Conservation (phyloP, 2,113 vertebrate genomes). For the Gadus chalcogrammus region DNA sequence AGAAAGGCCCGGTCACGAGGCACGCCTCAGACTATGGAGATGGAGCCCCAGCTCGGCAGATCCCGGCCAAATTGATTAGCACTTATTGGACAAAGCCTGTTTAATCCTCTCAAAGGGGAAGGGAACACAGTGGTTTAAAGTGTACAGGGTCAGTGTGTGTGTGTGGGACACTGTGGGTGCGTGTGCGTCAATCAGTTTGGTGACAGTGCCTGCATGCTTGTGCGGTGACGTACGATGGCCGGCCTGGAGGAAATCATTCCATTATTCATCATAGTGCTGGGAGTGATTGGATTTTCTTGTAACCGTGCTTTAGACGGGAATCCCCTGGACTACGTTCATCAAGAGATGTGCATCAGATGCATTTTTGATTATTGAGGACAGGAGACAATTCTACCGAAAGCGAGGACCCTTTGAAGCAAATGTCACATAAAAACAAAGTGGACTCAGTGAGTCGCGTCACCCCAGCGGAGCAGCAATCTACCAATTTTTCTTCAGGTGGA, state of each 20-base stretch:
- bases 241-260: conserved; percentile 38
- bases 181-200: not conserved
- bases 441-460: conserved; percentile 18
- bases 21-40: no score
- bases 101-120: conserved; percentile 51
- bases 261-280: conserved; percentile 54
- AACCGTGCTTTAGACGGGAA: not conserved
- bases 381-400: conserved; percentile 53
- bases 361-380: conserved; percentile 54
- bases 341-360: conserved; percentile 52
- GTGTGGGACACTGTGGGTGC: not conserved
- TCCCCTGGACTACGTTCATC: conserved; percentile 51
- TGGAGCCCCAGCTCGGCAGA: not conserved
- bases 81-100: conserved; percentile 49
- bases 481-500: not conserved
- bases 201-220: conserved; percentile 14
- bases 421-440: conserved; percentile 34
- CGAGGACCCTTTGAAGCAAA: conserved; percentile 50
- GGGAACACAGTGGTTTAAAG: conserved; percentile 25
- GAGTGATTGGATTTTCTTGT: conserved; percentile 56
- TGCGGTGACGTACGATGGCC: conserved; percentile 27
- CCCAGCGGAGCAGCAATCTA: not conserved
- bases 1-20: conserved; percentile 11
- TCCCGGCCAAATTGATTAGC: conserved; percentile 34
- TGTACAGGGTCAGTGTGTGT: conserved; percentile 11